Evolutionary conservation across 2,888 invertebrate genomes (phyloP).

Genomic region (Drosophila heteroneura): DNA sequence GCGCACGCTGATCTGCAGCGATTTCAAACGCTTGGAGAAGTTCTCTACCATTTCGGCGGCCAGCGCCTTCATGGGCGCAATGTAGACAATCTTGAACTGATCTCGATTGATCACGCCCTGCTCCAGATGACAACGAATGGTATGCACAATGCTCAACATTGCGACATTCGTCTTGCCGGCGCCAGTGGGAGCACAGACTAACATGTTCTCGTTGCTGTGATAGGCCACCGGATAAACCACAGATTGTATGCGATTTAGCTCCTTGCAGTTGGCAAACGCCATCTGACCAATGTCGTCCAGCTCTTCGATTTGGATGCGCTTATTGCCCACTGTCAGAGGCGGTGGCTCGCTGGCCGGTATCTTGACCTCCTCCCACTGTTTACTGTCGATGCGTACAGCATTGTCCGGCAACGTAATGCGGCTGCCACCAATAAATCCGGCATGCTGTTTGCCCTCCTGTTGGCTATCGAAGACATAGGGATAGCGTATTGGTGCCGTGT

Average conservation of each 20-base stretch:
- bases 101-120: slow-evolving; percentile 93
- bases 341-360: slow-evolving; percentile 90
- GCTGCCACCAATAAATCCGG: slow-evolving; percentile 91
- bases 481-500: slow-evolving; percentile 87
- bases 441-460: slow-evolving; percentile 87
- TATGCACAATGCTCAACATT: slow-evolving; percentile 95
- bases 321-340: slow-evolving; percentile 88
- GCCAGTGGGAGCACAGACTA: slow-evolving; percentile 99
- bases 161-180: slow-evolving; percentile 99
- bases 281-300: slow-evolving; percentile 92
- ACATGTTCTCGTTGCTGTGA: slow-evolving; percentile 97
- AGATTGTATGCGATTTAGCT: slow-evolving; percentile 97
- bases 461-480: slow-evolving; percentile 96
- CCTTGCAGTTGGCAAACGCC: slow-evolving; percentile 94
- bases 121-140: slow-evolving; percentile 93
- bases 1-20: slow-evolving; percentile 92
- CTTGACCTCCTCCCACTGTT: slow-evolving; percentile 93
- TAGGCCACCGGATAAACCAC: slow-evolving; percentile 98
- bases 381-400: slow-evolving; percentile 89
- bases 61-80: slow-evolving; percentile 99
- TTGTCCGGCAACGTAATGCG: slow-evolving; percentile 93
- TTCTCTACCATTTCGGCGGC: slow-evolving; percentile 99
- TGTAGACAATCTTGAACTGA: slow-evolving; percentile 99
- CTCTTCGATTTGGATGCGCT: slow-evolving; percentile 87
- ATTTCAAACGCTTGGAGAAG: slow-evolving; percentile 92